phyloP scores from a whole-genome alignment of 2,113 vertebrate species.

The Pogonocichla stellata region DNA sequence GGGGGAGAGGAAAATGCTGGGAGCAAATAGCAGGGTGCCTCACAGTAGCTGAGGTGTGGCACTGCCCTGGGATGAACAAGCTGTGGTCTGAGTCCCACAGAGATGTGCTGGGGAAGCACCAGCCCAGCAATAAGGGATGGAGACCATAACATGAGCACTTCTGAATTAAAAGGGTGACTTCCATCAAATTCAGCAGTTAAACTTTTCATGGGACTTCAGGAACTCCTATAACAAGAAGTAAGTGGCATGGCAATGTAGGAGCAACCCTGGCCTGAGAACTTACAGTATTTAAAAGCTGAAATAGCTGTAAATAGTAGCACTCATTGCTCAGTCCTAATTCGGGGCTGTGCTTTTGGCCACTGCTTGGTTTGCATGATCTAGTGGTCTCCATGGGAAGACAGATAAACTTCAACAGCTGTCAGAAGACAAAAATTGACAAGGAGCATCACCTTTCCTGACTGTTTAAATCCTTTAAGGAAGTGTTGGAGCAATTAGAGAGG shows the following conservation, averaged over 20 bases:
- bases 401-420: slow-evolving; percentile 77
- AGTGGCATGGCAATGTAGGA: neutral
- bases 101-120: neutral
- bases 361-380: slow-evolving; percentile 56
- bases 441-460: slow-evolving; percentile 77
- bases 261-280: neutral
- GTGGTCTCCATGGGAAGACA: slow-evolving; percentile 68
- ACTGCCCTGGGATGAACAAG: too few species aligned
- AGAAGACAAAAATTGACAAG: slow-evolving; percentile 85
- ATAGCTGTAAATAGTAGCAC: neutral
- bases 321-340: neutral
- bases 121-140: neutral
- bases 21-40: neutral
- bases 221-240: neutral
- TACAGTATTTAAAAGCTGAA: neutral
- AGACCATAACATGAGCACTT: neutral
- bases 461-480: slow-evolving; percentile 81
- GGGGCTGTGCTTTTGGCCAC: slow-evolving; percentile 61
- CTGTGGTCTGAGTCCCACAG: neutral
- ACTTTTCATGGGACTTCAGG: neutral
- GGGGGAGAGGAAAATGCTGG: neutral
- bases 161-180: neutral
- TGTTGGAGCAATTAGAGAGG: slow-evolving; percentile 82
- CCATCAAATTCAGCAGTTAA: neutral
- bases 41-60: neutral